phyloP scores from a whole-genome alignment of 2,888 invertebrate genomes.

The Pandemis cinnamomeana region DNA sequence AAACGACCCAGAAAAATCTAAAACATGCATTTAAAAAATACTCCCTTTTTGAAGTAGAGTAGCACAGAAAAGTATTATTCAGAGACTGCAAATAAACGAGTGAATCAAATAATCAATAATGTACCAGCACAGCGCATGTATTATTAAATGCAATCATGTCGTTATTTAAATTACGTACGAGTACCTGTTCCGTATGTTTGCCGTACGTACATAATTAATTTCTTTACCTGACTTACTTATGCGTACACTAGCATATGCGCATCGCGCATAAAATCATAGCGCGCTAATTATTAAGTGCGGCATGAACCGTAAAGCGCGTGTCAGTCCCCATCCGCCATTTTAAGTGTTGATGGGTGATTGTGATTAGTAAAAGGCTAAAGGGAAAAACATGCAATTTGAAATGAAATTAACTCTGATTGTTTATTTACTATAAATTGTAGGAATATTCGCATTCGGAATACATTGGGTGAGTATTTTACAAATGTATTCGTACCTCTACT shows the following conservation, averaged over 20 bases:
- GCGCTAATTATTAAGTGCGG: neutral
- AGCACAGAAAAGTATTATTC: neutral
- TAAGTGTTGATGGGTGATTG: neutral
- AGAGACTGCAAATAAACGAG: neutral
- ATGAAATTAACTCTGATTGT: no score
- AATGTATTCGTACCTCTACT: no score
- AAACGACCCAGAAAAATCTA: no score
- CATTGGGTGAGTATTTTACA: no score
- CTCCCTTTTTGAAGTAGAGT: neutral
- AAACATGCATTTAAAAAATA: no score
- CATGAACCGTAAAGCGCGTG: neutral
- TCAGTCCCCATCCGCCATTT: neutral
- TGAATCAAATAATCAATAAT: neutral
- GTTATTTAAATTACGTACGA: constrained; percentile 3
- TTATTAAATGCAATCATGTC: neutral
- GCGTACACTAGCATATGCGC: neutral
- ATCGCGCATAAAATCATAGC: constrained; percentile 13
- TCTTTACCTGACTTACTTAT: neutral
- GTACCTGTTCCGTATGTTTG: constrained; percentile 1
- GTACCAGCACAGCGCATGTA: neutral
- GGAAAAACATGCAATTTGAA: no score
- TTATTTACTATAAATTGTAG: no score
- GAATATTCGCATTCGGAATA: no score
- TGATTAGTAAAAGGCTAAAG: neutral
- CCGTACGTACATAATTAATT: constrained; percentile 13